Percentiles rank a stretch among this genome's conserved stretches.
These are phyloP conservation scores for Amia ocellicauda DNA, from an alignment of 2,113 vertebrate genomes.

Conservation along the genomic window DNA sequence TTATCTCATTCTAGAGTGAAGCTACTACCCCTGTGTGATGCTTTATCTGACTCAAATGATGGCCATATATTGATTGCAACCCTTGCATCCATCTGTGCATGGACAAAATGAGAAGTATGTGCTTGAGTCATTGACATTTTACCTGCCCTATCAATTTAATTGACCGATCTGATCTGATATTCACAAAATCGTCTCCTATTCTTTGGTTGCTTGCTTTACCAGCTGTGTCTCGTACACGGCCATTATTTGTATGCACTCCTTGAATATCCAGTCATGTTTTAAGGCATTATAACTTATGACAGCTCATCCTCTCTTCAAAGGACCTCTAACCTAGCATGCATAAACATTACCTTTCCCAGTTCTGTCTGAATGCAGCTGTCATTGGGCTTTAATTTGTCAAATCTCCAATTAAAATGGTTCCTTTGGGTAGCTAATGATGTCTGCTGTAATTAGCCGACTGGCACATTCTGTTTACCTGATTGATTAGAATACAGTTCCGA, in stretches of 20 bases:
- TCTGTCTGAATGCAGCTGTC: constrained; percentile 19
- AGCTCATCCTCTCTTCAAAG: constrained; percentile 18
- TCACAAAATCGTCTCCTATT: not conserved
- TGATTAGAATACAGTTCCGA: constrained; percentile 8
- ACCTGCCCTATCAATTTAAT: not conserved
- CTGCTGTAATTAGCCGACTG: constrained; percentile 20
- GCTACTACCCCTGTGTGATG: too few relatives aligned
- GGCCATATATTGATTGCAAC: not conserved
- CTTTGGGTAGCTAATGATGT: constrained; percentile 25
- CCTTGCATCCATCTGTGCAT: not conserved
- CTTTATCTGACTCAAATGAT: too few relatives aligned
- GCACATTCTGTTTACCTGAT: constrained; percentile 20
- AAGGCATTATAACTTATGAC: constrained; percentile 10
- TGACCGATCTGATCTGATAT: not conserved
- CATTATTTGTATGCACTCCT: not conserved
- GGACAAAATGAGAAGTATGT: not conserved
- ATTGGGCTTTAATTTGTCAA: constrained; percentile 23
- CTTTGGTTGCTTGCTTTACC: not conserved
- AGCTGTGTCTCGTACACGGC: not conserved
- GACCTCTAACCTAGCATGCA: constrained; percentile 13
- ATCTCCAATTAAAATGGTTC: constrained; percentile 28
- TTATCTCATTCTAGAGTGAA: too few relatives aligned
- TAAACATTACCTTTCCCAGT: constrained; percentile 6
- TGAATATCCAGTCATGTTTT: not conserved
- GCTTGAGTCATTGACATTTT: not conserved